Evolutionary conservation across 2,797 vertebrate genomes (phyloP), one percentile per base, ranked within the genome.

Genomic region (Sebastes cheni): DNA sequence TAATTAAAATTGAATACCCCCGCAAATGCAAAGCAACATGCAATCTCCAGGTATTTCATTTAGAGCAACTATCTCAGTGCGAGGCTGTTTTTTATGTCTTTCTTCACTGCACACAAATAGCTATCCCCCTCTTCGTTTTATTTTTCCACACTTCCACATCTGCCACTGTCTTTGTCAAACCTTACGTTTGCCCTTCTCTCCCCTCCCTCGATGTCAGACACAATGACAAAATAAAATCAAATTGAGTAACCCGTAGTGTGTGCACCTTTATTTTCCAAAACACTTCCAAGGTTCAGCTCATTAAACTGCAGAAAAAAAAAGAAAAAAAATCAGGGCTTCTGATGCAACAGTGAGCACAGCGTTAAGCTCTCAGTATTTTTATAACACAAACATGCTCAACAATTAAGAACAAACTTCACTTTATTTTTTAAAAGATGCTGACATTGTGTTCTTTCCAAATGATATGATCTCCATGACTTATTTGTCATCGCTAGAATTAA

Each of bases 1-100:
- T 95, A 95, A 96, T 96, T 96, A 95, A 95, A 96, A 96, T 91
- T 94, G 92, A 96, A 95, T 92, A 93, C 91, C 90, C 84, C 89
- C 67, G 88, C 89, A 92, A 94, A 94, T 88, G 92, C 92, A 88
- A 92, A 92, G 87, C 91, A 95, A 95, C 92, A 91, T 91, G 93
- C 92, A 95, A 94, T 95, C 94, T 95, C 89, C 91, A 93, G 93
- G 93, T 95, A 94, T 95, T 96, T 96, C 86, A 93, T 94, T 95
- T 91, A 88, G 90, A 93, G 88, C 90, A 91, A 91, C 93, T 88
- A 90, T 94, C 91, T 93, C 93, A 91, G 87, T 85, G 84, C 83
- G 85, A 90, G 82, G 83, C 80, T 88, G 83, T 92, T 89, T 91
- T 94, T 93, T 92, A 91, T 94, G 86, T 89, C 88, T 89, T 89